phyloP scores from a whole-genome alignment of 2,888 invertebrate species.

The Sepiola atlantica region DNA sequence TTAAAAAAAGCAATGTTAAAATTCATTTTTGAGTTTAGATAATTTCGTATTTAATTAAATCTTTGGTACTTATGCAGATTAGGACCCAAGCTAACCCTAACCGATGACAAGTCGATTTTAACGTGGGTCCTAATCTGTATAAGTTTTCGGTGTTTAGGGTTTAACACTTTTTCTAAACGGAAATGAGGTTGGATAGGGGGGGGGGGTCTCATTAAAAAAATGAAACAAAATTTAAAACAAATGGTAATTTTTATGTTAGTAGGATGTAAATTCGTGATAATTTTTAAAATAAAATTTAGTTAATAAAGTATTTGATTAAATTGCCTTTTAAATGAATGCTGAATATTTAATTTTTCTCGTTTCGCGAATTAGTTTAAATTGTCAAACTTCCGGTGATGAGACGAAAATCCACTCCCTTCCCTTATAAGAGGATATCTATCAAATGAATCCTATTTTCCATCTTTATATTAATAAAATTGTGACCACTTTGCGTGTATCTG shows the following conservation, averaged over 20 bases:
- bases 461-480: too few relatives aligned
- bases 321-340: not conserved
- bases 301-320: not conserved
- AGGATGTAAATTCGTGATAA: not conserved
- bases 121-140: too few relatives aligned
- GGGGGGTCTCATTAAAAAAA: not conserved
- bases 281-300: not conserved
- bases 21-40: not conserved
- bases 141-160: not conserved
- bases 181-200: too few relatives aligned
- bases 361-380: not conserved
- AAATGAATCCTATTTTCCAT: too few relatives aligned
- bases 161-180: not conserved
- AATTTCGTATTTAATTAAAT: not conserved
- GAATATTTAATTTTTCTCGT: not conserved
- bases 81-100: too few relatives aligned
- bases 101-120: too few relatives aligned
- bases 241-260: not conserved
- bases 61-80: too few relatives aligned
- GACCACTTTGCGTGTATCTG: too few relatives aligned
- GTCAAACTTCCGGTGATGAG: not conserved
- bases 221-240: too few relatives aligned
- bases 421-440: too few relatives aligned
- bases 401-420: not conserved
- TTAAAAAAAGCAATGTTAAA: not conserved